These are phyloP conservation scores for Zygogramma bicolorata DNA, from an alignment of 2,888 invertebrate species.

Conservation along the genomic window DNA sequence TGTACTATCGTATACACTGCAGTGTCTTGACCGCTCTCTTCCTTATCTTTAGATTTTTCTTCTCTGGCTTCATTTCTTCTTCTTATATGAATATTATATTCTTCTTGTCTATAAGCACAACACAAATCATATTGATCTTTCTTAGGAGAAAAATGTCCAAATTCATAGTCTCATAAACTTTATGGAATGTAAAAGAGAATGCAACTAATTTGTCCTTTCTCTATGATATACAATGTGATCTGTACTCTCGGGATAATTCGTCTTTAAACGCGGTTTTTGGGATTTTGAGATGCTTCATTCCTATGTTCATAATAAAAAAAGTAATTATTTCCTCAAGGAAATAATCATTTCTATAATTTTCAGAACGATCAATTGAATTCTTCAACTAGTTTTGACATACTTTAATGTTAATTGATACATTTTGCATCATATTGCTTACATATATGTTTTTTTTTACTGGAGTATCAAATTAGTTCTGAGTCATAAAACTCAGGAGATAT, in stretches of 20 bases:
- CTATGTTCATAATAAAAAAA: too few relatives aligned
- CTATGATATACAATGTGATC: background rate
- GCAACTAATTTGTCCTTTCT: background rate
- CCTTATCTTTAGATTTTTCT: conserved; percentile 31
- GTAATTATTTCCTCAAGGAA: too few relatives aligned
- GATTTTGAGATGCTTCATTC: too few relatives aligned
- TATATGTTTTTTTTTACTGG: too few relatives aligned
- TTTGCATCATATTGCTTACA: too few relatives aligned
- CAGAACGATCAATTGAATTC: too few relatives aligned
- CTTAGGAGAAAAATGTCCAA: background rate
- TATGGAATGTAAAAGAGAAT: background rate
- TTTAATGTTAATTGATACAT: too few relatives aligned
- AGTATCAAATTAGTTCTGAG: too few relatives aligned
- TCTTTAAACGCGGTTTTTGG: too few relatives aligned
- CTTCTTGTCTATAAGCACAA: conserved; percentile 1
- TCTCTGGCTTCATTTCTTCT: conserved; percentile 32
- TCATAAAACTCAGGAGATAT: too few relatives aligned
- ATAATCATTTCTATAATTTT: too few relatives aligned
- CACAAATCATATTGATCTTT: background rate
- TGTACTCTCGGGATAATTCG: background rate
- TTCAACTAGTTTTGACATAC: too few relatives aligned
- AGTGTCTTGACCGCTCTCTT: background rate
- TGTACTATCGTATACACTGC: conserved; percentile 37
- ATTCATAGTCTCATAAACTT: background rate
- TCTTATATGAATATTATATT: conserved; percentile 25